Evolutionary conservation across 2,797 vertebrate genomes (phyloP).

Genomic region (Lithobates pipiens): DNA sequence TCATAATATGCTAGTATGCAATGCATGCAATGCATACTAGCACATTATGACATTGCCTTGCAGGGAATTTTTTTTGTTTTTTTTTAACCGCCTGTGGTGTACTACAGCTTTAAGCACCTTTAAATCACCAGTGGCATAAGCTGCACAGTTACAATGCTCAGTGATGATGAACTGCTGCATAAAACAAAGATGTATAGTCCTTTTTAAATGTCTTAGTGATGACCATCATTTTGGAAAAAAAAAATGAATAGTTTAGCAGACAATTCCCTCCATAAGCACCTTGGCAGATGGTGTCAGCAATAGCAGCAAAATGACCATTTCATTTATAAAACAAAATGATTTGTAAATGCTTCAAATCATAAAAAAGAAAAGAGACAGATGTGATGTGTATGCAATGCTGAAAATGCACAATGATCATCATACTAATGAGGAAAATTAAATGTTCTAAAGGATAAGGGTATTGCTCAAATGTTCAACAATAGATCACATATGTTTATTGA

Average conservation of each 20-base stretch:
- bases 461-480: slow-evolving; percentile 2
- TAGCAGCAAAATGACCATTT: not conserved
- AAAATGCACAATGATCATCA: slow-evolving; percentile 9
- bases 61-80: too few relatives aligned
- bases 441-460: slow-evolving; percentile 21
- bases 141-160: too few relatives aligned
- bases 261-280: not conserved
- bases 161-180: too few relatives aligned
- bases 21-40: too few relatives aligned
- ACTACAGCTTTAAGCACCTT: too few relatives aligned
- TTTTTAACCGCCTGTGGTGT: too few relatives aligned
- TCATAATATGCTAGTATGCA: too few relatives aligned
- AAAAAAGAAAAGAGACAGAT: not conserved
- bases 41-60: too few relatives aligned
- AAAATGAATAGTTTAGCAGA: not conserved
- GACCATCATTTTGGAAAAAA: not conserved
- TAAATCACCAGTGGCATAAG: too few relatives aligned
- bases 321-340: not conserved
- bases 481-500: slow-evolving; percentile 40
- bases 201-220: not conserved
- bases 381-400: not conserved
- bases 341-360: not conserved
- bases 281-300: not conserved
- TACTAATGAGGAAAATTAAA: slow-evolving; percentile 16
- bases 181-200: too few relatives aligned